A percentile compares a stretch with the other conserved stretches of the same genome.
Evolutionary conservation across 2,888 invertebrate species (phyloP).

Genomic region (Ochropleura leucogaster): DNA sequence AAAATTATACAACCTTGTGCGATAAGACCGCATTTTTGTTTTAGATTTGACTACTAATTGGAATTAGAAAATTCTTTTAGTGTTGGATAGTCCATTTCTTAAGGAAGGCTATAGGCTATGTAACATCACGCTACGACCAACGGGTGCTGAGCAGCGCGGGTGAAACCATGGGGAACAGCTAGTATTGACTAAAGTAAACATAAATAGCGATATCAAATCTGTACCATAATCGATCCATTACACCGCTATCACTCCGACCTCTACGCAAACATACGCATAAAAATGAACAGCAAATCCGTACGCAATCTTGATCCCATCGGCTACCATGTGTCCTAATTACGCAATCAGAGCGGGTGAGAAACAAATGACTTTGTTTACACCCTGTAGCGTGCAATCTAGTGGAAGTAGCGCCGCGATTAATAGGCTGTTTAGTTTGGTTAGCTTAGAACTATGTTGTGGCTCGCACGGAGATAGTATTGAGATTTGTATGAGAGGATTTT

Average conservation of each 20-base stretch:
- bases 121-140: too few relatives aligned
- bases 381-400: constrained; percentile 50
- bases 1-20: too few relatives aligned
- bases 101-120: too few relatives aligned
- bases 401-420: constrained; percentile 59
- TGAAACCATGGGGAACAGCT: too few relatives aligned
- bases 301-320: constrained; percentile 48
- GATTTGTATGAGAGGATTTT: neutral
- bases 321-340: constrained; percentile 59
- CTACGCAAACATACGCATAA: constrained; percentile 7
- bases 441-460: constrained; percentile 3
- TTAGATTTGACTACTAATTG: too few relatives aligned
- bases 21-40: neutral
- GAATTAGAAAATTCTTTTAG: too few relatives aligned
- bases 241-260: neutral
- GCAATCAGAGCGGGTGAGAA: constrained; percentile 59
- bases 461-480: constrained; percentile 2
- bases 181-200: too few relatives aligned
- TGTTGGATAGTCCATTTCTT: too few relatives aligned
- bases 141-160: too few relatives aligned
- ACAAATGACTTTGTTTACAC: constrained; percentile 69
- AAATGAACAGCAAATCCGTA: constrained; percentile 24
- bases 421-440: constrained; percentile 58
- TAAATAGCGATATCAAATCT: neutral
- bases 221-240: too few relatives aligned